Base-by-base conservation (phyloP, 2,888 invertebrate species). In the Piscicola geometra region DNA sequence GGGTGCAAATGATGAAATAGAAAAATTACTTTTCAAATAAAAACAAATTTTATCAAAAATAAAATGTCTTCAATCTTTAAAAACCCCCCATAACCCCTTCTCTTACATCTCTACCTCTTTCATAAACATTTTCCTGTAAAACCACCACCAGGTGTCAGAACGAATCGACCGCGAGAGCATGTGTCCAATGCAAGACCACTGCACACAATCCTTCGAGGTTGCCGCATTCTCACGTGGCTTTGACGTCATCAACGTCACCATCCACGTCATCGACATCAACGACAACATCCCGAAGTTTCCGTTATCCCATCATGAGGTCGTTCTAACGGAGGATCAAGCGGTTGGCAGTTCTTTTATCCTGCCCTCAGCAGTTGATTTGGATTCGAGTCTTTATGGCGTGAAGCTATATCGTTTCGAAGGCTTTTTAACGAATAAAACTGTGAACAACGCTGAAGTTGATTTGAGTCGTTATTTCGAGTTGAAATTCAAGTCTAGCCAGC, bases 221-320 rank as follows among this genome's bases (percentile, higher is more conserved):
- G 21, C 21, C 60, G 25, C 25, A n/a, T 25, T 5, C 15, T 56
- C 21, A 25, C 60, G 21, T 18, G 60, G n/a, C n/a, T n/a, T 56
- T 18, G 60, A 56, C 60, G 60, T 56, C 25, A 25, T 25, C 60
- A 56, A 90, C 9, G 88, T 96, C 15, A 88, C 90, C 32, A 89
- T 96, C 69, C 89, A 88, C 78, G 89, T 85, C 0, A 88, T 90
- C 78, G 97, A 98, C 84, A 90, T 93, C 77, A 97, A 98, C 85
- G 97, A 98, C 85, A 93, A 97, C 86, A 89, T 91, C 28, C 97
- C 97, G 2, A 89, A 90, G 81, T 97, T 98, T 52, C 28, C 56
- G 12, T 28, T 67, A 35, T 25, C 35, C 41, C 2, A 21, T n/a
- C 72, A 73, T 60, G 18, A 32, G 5, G 66, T 60, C 9, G 69